Base-by-base conservation (phyloP, 2,888 invertebrate species). In the Hemicrepidius hirtus region DNA sequence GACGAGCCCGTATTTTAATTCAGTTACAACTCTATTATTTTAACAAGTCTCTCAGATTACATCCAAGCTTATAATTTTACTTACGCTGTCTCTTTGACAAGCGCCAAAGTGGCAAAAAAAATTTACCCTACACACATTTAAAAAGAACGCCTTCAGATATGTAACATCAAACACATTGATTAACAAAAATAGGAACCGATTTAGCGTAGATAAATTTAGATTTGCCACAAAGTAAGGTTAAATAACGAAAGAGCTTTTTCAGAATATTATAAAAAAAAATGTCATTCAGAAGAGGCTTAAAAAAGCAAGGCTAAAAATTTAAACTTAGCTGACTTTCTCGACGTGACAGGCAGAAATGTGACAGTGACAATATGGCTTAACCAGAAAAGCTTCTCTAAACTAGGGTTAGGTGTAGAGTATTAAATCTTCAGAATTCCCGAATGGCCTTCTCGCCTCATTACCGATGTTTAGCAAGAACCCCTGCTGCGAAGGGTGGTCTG, bases 401-500 rank as follows among this genome's bases (percentile, higher is more conserved):
- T 66, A 44, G 68, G 68, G 68, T 68, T 68, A 49, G 46, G 37
- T 60, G 44, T n/a, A 40, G 55, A 67, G 44, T 12, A 55, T 41
- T 66, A 55, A 67, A 59, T 60, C 68, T 60, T 71, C 20, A 53
- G 49, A 70, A 80, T 77, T 80, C 77, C 76, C 76, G 68, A 75
- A 74, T 73, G 71, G 55, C 68, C 57, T 66, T 55, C 66, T 71
- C 73, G 77, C 76, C 77, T 80, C 81, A 81, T 81, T 79, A 80
- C 76, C 68, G 75, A 78, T 76, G 78, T 81, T 81, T 80, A 80
- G 80, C 67, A 32, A 70, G 75, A 74, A 64, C 73, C 76, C 84
- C 82, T 78, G 80, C 79, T 77, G 84, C 16, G 82, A 82, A 78
- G 82, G 84, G 84, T 81, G 83, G 84, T 84, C 80, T 84, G 82